Evolutionary conservation across 2,888 invertebrate genomes (phyloP), one percentile per base, ranked within the genome.

Genomic region (Lutraria lutraria): DNA sequence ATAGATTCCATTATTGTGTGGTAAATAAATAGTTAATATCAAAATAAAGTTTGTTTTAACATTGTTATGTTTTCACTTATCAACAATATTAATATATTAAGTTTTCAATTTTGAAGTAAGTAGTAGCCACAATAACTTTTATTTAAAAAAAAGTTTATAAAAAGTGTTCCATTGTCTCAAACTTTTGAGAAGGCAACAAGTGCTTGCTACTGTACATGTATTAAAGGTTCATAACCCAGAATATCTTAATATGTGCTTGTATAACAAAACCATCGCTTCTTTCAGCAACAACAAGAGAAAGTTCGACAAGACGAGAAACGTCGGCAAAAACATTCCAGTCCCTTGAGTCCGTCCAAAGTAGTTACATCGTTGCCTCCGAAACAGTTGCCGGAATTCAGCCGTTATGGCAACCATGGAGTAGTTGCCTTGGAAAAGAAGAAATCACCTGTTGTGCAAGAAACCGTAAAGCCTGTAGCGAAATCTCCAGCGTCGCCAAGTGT

Each of bases 351-450:
- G 15, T 79, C 86, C 43, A 76, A 80, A 16, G 52, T 53, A n/a
- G n/a, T n/a, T n/a, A 6, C 34, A 34, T 68, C 25, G 3, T 85
- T 88, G 0, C 76, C 79, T 15, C 53, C 88, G 43, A 84, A 81
- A 43, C 43, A 89, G 29, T 90, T 90, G 43, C 90, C 90, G 88
- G 94, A 93, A 54, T 89, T 43, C 43, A 43, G 43, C 8, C 43
- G 93, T 86, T 95, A 94, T 90, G 95, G 95, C n/a, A 95, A 95
- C 92, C 86, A 91, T 25, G 94, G 92, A 19, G 92, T 94, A 34
- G 90, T 94, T 54, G 63, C 85, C n/a, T 79, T 56, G 29, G 60
- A 85, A 79, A 56, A 60, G 4, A 29, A 31, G n/a, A 60, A n/a
- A 81, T 81, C 85, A 56, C 85, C 80, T 13, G 16, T 76, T 52